Evolutionary conservation across 2,113 vertebrate species (phyloP).

Genomic region (Nothoprocta pentlandii): DNA sequence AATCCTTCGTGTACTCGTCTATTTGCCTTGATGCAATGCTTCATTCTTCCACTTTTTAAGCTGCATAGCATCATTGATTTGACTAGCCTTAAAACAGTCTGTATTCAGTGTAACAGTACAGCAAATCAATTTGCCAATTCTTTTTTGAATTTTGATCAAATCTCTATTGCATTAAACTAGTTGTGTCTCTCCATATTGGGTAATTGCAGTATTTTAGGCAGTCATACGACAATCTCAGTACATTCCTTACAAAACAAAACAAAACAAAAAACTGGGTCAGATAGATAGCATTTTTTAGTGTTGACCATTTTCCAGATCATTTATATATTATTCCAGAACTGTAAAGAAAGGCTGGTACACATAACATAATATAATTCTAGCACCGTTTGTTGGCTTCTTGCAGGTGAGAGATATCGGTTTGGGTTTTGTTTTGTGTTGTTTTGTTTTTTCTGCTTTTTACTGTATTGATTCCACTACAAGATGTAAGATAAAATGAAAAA

Average conservation of each 20-base stretch:
- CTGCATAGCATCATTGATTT: background rate
- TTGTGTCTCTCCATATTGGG: background rate
- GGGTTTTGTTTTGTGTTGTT: background rate
- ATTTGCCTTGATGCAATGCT: background rate
- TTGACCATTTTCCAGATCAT: background rate
- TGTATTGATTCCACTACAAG: background rate
- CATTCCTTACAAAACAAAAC: background rate
- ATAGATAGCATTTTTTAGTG: background rate
- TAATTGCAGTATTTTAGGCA: background rate
- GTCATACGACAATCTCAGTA: background rate
- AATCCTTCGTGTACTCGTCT: background rate
- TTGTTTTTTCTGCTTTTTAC: background rate
- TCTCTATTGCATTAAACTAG: background rate
- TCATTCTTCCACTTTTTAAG: background rate
- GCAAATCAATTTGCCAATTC: background rate
- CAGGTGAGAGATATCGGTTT: background rate
- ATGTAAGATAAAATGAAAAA: background rate
- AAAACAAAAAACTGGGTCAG: fast-evolving
- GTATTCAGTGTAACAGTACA: background rate
- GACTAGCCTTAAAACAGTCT: background rate
- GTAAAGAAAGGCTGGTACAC: background rate
- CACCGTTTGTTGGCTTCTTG: background rate
- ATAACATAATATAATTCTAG: background rate
- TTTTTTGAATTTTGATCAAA: background rate
- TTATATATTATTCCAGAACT: background rate